Conservation (phyloP, 2,113 vertebrate species). For the Micromys minutus region DNA sequence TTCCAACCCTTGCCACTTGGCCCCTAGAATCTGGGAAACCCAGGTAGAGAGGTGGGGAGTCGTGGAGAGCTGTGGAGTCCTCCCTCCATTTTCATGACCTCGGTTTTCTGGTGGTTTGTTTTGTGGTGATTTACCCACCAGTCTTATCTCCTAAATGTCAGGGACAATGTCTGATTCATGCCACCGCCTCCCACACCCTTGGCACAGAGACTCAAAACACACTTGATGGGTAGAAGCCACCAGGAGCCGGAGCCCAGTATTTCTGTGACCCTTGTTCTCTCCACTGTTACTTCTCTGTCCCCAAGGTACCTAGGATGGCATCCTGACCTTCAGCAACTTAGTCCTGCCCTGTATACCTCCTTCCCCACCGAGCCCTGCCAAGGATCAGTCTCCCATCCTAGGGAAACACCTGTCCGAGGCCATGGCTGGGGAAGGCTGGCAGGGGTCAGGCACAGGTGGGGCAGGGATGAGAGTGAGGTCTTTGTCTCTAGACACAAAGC, state of each 20-base stretch:
- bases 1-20: background rate
- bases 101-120: background rate
- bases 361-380: background rate
- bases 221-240: background rate
- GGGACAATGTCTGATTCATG: constrained; percentile 74
- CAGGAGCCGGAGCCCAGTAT: background rate
- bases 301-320: rapidly evolving
- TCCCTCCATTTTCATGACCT: background rate
- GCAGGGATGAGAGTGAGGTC: background rate
- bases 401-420: background rate
- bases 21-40: background rate
- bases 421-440: background rate
- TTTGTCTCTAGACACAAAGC: constrained; percentile 70
- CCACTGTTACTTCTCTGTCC: background rate
- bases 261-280: background rate
- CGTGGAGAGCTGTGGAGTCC: rapidly evolving
- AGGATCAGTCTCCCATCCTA: background rate
- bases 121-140: background rate
- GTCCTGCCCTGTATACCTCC: background rate
- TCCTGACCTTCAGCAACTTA: rapidly evolving
- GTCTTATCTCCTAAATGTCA: constrained; percentile 75
- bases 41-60: background rate
- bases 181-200: constrained; percentile 59
- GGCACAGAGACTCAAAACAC: constrained; percentile 26
- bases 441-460: background rate